A percentile compares a stretch with the other conserved stretches of the same genome.
phyloP scores from a whole-genome alignment of 2,113 vertebrate species.

The Cariama cristata region DNA sequence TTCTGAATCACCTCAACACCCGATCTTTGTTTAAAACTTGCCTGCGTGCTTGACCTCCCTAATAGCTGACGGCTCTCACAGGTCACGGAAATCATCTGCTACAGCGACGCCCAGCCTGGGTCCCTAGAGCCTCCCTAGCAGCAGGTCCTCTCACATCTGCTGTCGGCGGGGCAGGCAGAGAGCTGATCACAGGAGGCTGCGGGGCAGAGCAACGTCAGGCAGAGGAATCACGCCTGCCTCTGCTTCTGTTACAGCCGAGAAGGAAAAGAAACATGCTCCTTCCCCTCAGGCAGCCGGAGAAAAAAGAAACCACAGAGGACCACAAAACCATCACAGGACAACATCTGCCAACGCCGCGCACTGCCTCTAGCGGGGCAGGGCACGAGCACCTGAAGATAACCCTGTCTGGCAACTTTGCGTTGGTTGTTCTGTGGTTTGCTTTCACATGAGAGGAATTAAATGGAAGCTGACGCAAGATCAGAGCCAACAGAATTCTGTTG shows the following conservation, averaged over 20 bases:
- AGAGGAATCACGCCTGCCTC: background rate
- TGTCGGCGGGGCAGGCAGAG: background rate
- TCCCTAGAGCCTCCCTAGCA: background rate
- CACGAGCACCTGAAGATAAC: background rate
- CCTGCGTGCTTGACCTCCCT: background rate
- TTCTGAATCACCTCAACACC: background rate
- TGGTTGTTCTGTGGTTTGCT: conserved; percentile 2
- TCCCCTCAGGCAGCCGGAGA: background rate
- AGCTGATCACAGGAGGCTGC: background rate
- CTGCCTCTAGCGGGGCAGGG: background rate
- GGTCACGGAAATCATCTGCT: background rate
- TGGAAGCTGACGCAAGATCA: background rate
- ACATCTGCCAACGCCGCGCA: background rate
- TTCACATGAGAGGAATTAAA: background rate
- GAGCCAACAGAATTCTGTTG: background rate
- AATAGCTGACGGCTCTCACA: background rate
- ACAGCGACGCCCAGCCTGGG: background rate
- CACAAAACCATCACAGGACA: background rate
- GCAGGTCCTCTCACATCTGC: background rate
- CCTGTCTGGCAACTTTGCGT: background rate
- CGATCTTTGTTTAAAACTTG: background rate
- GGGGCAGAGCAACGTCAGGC: background rate
- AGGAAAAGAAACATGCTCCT: background rate
- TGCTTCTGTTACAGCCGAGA: background rate
- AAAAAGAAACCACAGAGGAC: background rate